Percentiles rank a stretch among this genome's conserved stretches.
phyloP scores from a whole-genome alignment of 1,140 invertebrate species.

The Paraescarpia echinospica region DNA sequence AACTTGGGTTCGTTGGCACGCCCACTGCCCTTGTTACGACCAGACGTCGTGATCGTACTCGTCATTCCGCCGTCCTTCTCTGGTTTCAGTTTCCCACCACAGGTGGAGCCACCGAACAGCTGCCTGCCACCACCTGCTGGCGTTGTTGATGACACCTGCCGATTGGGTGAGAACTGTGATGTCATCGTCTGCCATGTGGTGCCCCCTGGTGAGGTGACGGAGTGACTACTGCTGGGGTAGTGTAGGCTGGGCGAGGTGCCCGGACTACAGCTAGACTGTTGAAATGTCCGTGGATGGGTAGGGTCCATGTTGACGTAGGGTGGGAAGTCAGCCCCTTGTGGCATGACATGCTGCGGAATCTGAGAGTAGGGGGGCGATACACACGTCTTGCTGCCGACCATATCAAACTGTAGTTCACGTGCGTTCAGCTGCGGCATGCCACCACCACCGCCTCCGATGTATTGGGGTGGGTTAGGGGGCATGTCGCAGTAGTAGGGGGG shows the following conservation, averaged over 20 bases:
- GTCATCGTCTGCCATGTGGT: not conserved
- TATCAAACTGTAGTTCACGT: not conserved
- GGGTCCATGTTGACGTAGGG: not conserved
- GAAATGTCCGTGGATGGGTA: not conserved
- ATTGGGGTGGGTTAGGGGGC: not conserved
- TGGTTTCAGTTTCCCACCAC: not conserved
- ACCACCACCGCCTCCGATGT: not conserved
- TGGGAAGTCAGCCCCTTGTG: not conserved
- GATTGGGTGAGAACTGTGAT: not conserved
- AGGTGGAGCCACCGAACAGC: not conserved
- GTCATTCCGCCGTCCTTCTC: not conserved
- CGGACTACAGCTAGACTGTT: not conserved
- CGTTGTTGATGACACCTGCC: not conserved
- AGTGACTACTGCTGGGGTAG: not conserved
- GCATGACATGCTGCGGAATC: not conserved
- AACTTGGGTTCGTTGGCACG: constrained; percentile 27
- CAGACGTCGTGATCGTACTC: constrained; percentile 21
- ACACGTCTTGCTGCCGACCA: not conserved
- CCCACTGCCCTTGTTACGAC: constrained; percentile 28
- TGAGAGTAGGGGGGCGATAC: not conserved
- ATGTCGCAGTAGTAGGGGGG: not conserved
- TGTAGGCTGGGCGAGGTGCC: not conserved
- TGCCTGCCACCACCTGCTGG: not conserved
- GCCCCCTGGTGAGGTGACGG: not conserved
- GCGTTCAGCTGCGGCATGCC: not conserved